Evolutionary conservation across 2,888 invertebrate species (phyloP).

Genomic region (Temnothorax rugatulus): DNA sequence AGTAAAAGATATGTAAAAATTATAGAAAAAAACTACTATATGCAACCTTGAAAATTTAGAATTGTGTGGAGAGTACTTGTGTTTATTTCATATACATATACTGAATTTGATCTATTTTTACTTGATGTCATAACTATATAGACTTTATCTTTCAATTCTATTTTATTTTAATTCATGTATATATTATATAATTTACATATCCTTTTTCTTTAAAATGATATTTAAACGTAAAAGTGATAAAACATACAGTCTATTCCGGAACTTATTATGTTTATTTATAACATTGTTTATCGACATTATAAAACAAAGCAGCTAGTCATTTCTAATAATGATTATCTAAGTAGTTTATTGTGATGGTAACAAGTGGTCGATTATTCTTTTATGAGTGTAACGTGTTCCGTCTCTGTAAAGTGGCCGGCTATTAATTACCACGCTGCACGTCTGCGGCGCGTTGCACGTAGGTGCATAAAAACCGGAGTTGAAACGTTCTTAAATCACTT

Average conservation of each 20-base stretch:
- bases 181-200: neutral
- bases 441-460: slow-evolving; percentile 38
- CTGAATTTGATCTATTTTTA: neutral
- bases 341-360: slow-evolving; percentile 36
- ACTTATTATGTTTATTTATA: neutral
- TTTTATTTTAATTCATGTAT: neutral
- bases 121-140: neutral
- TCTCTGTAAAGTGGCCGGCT: slow-evolving; percentile 42
- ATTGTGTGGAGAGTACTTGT: neutral
- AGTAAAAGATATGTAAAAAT: neutral
- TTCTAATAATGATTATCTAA: slow-evolving; percentile 22
- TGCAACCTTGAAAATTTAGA: neutral
- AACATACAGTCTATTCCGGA: too few species aligned
- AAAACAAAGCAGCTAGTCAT: neutral
- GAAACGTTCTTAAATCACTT: slow-evolving; percentile 57
- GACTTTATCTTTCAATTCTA: neutral
- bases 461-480: slow-evolving; percentile 46
- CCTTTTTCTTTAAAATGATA: neutral
- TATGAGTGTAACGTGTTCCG: slow-evolving; percentile 31
- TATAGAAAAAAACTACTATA: neutral
- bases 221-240: neutral
- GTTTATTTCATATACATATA: neutral
- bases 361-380: slow-evolving; percentile 53
- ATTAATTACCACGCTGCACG: slow-evolving; percentile 45
- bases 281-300: neutral